Evolutionary conservation across 2,888 invertebrate species (phyloP), one percentile per base, ranked within the genome.

Genomic region (Andrena fulva): DNA sequence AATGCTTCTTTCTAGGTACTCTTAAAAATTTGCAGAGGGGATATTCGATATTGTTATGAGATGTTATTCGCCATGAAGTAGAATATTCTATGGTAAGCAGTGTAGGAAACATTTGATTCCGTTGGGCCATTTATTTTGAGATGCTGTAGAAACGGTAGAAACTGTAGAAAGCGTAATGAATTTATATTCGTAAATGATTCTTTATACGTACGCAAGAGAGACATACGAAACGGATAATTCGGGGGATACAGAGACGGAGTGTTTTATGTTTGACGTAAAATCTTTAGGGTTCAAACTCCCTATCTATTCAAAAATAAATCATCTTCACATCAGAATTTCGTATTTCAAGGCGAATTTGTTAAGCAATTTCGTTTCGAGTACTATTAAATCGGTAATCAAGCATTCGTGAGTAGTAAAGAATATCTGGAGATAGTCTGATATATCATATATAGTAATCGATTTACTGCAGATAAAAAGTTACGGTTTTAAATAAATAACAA

Each of bases 61-160:
- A 69, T 50, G 69, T 71, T 42, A 75, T 78, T 82, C 70, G 71
- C 84, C 83, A 78, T 82, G 82, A 82, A 82, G 83, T 82, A 71
- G 31, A 78, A 66, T 73, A 64, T 66, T 67, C 50, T 60, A 59
- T 66, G 63, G 42, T 20, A 82, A 35, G 24, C 77, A 82, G 73
- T 82, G 60, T 66, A 50, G 77, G 66, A 83, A 83, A 82, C 67
- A 67, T 77, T 60, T 66, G 50, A 77, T 83, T 56, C 54, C 73
- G 56, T 80, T 81, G 64, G 48, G 27, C 6, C 54, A 42, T 52
- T 60, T 66, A 20, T 69, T 64, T 68, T 63, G 8, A 56, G 52
- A 66, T 56, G 27, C 52, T 42, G 56, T 29, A 54, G 52, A 50
- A 35, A 56, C 33, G 33, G 33, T 33, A 33, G 33, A 42, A 42